Evolutionary conservation across 2,797 vertebrate genomes (phyloP), one percentile per base, ranked within the genome.

Genomic region (Eleutherodactylus coqui): DNA sequence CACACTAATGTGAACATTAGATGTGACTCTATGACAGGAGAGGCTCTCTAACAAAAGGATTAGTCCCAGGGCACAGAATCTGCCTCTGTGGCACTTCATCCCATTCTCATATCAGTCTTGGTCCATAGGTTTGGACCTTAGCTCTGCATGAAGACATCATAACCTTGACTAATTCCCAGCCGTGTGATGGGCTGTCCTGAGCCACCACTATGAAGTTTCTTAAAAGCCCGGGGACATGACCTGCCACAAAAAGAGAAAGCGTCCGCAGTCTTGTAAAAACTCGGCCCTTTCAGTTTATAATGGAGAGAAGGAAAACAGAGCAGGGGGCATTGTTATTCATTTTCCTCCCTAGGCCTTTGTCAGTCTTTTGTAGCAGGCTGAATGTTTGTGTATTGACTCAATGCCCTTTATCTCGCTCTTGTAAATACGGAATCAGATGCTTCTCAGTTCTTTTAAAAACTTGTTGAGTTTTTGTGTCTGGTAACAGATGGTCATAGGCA

Each of bases 231-330:
- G 91, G 91, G 90, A 89, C 89, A 64, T 90, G 92, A 93, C 91
- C 92, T 90, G 88, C 90, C 91, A 86, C 89, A 86, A 84, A 89
- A 75, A 85, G 89, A 89, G 83, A 85, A 87, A 88, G 75, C 90
- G 84, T 85, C 89, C 89, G 64, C 86, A 38, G 78, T 81, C 87
- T 5, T 13, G 89, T 89, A 91, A 88, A 79, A 85, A 72, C 73
- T 85, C 58, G 81, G 21, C 89, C 55, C 78, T 92, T 92, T 93
- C 91, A 92, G 77, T 90, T 92, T 88, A 90, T 91, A 92, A 93
- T 90, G 79, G 76, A 84, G 14, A 62, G 87, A 49, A 45, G 11
- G 32, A 82, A 77, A 64, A 81, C 82, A 84, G 79, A 67, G 75
- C 76, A 67, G 41, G 70, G 80, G 49, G 70, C 34, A 72, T 84